Conservation (phyloP, 64 coral and sea anemone species). For the Actinia tenebrosa region DNA sequence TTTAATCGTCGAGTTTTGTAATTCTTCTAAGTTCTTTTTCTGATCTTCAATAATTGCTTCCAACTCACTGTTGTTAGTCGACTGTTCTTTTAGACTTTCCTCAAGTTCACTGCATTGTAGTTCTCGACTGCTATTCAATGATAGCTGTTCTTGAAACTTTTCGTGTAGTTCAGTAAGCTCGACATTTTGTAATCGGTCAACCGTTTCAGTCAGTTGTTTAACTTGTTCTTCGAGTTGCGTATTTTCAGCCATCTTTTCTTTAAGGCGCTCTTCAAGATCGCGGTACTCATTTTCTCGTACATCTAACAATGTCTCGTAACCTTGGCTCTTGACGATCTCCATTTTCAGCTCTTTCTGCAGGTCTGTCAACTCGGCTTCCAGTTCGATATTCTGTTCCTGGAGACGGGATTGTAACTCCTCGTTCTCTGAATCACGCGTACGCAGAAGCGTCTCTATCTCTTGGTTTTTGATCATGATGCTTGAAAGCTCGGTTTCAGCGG, state of each 20-base stretch:
- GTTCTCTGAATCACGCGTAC: constrained; percentile 71
- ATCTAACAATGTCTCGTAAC: constrained; percentile 60
- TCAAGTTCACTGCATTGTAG: neutral
- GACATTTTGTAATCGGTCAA: neutral
- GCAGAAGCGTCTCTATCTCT: constrained; percentile 72
- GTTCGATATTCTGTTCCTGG: constrained; percentile 55
- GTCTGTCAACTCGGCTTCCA: constrained; percentile 63
- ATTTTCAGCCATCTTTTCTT: constrained; percentile 20
- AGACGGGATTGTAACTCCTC: constrained; percentile 59
- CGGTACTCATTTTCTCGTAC: constrained; percentile 64
- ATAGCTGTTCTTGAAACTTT: neutral
- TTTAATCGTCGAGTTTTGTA: constrained; percentile 2
- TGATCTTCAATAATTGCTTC: neutral
- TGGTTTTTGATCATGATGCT: constrained; percentile 71
- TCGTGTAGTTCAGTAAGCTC: neutral
- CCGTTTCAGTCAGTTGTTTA: neutral
- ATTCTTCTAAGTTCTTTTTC: neutral
- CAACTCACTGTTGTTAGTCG: neutral
- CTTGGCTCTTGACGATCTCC: constrained; percentile 53
- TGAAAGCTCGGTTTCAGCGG: constrained; percentile 60
- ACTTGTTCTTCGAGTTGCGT: neutral
- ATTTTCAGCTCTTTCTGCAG: constrained; percentile 67
- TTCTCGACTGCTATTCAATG: constrained; percentile 6
- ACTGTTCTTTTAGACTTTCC: neutral
- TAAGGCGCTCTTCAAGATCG: constrained; percentile 46